These are phyloP conservation scores for Sorex fumeus DNA, from an alignment of 2,113 vertebrate species.

Conservation along the genomic window DNA sequence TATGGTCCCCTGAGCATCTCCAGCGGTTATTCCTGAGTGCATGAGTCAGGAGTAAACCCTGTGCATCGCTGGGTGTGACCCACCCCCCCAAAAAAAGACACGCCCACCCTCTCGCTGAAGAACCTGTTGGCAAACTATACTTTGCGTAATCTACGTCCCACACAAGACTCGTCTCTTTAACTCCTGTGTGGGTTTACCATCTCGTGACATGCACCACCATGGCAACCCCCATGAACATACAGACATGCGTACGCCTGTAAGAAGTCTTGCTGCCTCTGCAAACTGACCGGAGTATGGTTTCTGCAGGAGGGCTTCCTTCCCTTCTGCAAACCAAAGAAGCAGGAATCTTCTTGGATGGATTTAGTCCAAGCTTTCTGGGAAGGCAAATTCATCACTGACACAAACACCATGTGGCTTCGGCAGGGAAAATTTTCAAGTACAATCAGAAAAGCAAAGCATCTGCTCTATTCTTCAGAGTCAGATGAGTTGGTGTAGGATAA, in stretches of 20 bases:
- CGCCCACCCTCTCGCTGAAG: slow-evolving; percentile 65
- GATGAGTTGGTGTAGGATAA: too few species aligned
- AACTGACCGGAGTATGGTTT: slow-evolving; percentile 40
- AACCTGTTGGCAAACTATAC: slow-evolving; percentile 52
- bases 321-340: not conserved
- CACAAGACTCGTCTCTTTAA: slow-evolving; percentile 70
- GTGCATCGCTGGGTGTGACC: too few species aligned
- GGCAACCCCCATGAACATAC: slow-evolving; percentile 83
- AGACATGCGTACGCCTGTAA: slow-evolving; percentile 81
- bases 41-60: too few species aligned
- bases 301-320: not conserved
- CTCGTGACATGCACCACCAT: slow-evolving; percentile 77
- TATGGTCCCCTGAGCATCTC: too few species aligned
- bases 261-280: slow-evolving; percentile 70
- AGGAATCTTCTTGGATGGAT: slow-evolving; percentile 31
- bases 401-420: not conserved
- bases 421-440: slow-evolving; percentile 52
- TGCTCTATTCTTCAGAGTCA: slow-evolving; percentile 66
- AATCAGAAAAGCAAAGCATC: slow-evolving; percentile 58
- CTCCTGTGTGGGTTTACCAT: slow-evolving; percentile 68
- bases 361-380: slow-evolving; percentile 44
- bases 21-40: too few species aligned
- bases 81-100: too few species aligned
- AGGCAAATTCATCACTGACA: slow-evolving; percentile 59
- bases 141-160: slow-evolving; percentile 68